Evolutionary conservation across 1,140 invertebrate species (phyloP).

Genomic region (Apis laboriosa): DNA sequence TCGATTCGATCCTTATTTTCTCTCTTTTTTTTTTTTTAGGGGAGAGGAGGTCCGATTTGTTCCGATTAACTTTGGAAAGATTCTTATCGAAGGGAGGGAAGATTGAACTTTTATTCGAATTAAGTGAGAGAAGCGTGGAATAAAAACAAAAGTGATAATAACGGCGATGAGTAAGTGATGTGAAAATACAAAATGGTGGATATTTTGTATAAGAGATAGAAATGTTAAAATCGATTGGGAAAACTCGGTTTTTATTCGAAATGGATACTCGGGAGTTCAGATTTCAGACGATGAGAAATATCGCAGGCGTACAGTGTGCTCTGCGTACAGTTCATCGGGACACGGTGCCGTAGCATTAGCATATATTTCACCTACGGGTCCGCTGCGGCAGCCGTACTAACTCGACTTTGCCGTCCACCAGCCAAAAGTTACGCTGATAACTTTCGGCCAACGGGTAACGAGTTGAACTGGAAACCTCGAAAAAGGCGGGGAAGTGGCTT

Average conservation of each 20-base stretch:
- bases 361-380: constrained; percentile 43
- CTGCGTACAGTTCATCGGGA: constrained; percentile 36
- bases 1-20: too few relatives aligned
- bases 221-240: background rate
- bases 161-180: too few relatives aligned
- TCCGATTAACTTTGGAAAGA: too few relatives aligned
- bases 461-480: constrained; percentile 16
- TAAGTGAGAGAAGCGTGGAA: too few relatives aligned
- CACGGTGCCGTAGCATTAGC: constrained; percentile 39
- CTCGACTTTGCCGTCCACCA: constrained; percentile 37
- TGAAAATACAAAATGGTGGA: too few relatives aligned
- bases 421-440: constrained; percentile 41
- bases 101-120: too few relatives aligned
- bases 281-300: background rate
- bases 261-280: background rate
- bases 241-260: constrained; percentile 2
- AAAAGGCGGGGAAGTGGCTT: constrained; percentile 6
- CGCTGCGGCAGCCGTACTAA: constrained; percentile 10
- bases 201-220: too few relatives aligned
- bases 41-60: too few relatives aligned
- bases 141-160: too few relatives aligned
- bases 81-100: too few relatives aligned
- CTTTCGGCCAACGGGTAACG: constrained; percentile 30
- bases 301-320: background rate
- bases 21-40: too few relatives aligned